phyloP scores from a whole-genome alignment of 2,113 vertebrate species.

The Promerops cafer region DNA sequence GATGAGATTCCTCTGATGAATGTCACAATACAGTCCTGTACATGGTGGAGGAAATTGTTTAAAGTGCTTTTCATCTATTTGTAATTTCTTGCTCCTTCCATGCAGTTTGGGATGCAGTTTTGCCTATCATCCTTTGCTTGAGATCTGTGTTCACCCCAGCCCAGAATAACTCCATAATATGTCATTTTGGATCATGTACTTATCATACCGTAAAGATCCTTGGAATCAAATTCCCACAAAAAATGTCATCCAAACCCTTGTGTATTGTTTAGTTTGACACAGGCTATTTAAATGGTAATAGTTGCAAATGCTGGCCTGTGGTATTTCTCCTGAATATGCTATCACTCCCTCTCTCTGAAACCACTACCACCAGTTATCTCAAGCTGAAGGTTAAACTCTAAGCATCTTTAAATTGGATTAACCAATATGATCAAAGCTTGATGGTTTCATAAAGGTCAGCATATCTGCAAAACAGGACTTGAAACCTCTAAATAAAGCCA shows the following conservation, averaged over 20 bases:
- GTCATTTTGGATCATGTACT: background rate
- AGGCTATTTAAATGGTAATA: constrained; percentile 61
- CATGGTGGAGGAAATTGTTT: background rate
- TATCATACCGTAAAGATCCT: background rate
- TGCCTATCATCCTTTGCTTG: background rate
- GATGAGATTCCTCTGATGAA: constrained; percentile 28
- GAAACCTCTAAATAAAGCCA: background rate
- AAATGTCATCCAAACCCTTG: constrained; percentile 10
- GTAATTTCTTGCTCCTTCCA: background rate
- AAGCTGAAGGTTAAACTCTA: background rate
- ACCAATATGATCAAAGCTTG: background rate
- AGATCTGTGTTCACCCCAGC: background rate
- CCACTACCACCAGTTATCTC: background rate
- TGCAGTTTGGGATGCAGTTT: background rate
- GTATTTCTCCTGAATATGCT: background rate
- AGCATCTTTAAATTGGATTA: background rate
- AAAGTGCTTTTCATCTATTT: background rate
- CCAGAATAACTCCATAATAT: background rate
- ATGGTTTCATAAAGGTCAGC: background rate
- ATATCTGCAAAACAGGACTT: background rate
- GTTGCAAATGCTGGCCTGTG: background rate
- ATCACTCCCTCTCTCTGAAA: background rate
- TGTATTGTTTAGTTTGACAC: constrained; percentile 17
- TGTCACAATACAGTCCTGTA: background rate
- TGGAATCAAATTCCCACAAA: constrained; percentile 1